Evolutionary conservation across 2,888 invertebrate genomes (phyloP), one percentile per base, ranked within the genome.

Genomic region (Embidobia sp.): DNA sequence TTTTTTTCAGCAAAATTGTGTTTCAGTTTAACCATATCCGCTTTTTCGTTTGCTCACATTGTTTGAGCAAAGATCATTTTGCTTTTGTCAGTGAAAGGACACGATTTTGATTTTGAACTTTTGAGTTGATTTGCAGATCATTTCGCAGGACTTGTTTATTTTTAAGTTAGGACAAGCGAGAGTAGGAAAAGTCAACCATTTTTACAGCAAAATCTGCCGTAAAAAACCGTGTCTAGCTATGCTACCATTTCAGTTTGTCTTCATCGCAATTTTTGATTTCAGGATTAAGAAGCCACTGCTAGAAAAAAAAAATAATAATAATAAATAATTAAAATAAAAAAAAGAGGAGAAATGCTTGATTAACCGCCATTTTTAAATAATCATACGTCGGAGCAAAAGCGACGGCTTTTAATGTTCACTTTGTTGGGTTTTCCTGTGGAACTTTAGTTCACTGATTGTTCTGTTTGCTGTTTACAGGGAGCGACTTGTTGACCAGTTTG

Each of bases 401-500:
- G 18, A 22, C 18, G 40, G 86, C 86, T 85, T 86, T 84, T 72
- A 79, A 79, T 67, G 63, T 44, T 26, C 15, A 51, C n/a, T 15
- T 13, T 59, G 48, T 44, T 61, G 22, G 35, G 15, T n/a, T n/a
- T n/a, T n/a, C n/a, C n/a, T n/a, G n/a, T n/a, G n/a, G n/a, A n/a
- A n/a, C n/a, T n/a, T n/a, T n/a, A n/a, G n/a, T 13, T 46, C 0
- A 27, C 3, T 46, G 5, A 1, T 31, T 19, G 16, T 42, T 18
- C n/a, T n/a, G 10, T 49, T 40, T 55, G 3, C 40, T 40, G 19
- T 89, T 81, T 89, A 90, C 91, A 96, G 96, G 95, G 90, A 93
- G 95, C 87, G 96, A 96, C 91, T 94, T 96, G 84, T 91, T 96
- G 90, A 94, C 95, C 87, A 94, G 94, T 83, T 93, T 97, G 87